A percentile compares a stretch with the other conserved stretches of the same genome.
Evolutionary conservation across 2,888 invertebrate genomes (phyloP).

Genomic region (Tortricodes alternella): DNA sequence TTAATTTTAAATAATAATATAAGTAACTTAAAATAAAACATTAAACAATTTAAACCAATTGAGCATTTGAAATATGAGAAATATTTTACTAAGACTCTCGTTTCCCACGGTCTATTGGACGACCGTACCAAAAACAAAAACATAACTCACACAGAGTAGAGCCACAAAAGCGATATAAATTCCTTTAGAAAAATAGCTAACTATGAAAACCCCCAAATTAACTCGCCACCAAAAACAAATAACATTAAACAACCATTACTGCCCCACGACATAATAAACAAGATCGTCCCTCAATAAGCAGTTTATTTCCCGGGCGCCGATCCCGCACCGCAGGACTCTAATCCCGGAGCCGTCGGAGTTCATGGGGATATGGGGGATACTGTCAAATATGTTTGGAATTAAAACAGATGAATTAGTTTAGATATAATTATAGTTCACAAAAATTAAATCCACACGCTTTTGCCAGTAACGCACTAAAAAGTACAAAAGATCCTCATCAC

Average conservation of each 20-base stretch:
- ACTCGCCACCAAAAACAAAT: not conserved
- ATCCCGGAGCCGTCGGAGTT: slow-evolving; percentile 26
- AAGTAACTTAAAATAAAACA: too few relatives aligned
- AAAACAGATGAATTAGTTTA: too few relatives aligned
- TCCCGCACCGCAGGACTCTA: slow-evolving; percentile 57
- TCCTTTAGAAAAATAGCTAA: not conserved
- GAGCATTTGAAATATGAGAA: too few relatives aligned
- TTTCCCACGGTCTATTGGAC: too few relatives aligned
- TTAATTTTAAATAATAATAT: too few relatives aligned
- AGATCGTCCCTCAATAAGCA: slow-evolving; percentile 30
- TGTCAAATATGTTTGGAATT: not conserved
- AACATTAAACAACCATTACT: slow-evolving; percentile 5
- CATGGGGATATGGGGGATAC: not conserved
- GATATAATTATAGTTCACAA: too few relatives aligned
- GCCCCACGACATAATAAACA: not conserved
- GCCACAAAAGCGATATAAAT: not conserved
- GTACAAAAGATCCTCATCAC: too few relatives aligned
- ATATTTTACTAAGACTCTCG: too few relatives aligned
- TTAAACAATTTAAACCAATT: too few relatives aligned
- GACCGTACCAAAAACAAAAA: too few relatives aligned
- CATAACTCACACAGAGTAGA: not conserved
- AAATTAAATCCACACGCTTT: too few relatives aligned
- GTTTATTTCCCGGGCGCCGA: slow-evolving; percentile 65
- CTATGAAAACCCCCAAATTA: not conserved
- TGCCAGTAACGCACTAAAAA: too few relatives aligned